These are phyloP conservation scores for Drosophila bocqueti DNA, from an alignment of 1,140 invertebrate genomes.

Conservation along the genomic window DNA sequence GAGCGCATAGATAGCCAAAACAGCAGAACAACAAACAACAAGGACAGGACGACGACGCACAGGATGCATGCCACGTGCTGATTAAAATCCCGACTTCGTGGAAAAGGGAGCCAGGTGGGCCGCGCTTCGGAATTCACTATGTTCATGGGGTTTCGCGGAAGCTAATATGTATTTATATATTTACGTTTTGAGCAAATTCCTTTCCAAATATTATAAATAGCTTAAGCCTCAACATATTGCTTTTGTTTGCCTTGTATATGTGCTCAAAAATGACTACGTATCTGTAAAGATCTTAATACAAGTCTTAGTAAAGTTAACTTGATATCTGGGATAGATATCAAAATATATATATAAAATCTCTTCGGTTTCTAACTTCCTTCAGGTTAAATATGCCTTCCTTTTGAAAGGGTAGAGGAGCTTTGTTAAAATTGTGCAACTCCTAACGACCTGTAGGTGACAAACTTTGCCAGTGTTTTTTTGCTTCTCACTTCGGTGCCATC, in stretches of 20 bases:
- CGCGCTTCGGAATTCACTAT: background rate
- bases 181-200: background rate
- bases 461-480: slow-evolving; percentile 6
- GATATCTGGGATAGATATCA: no score
- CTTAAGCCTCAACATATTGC: no score
- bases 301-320: background rate
- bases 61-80: slow-evolving; percentile 37
- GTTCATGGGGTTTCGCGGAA: background rate
- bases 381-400: background rate
- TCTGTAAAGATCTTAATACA: no score
- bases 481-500: background rate
- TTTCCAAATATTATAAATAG: background rate
- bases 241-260: no score
- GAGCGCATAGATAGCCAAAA: slow-evolving; percentile 42
- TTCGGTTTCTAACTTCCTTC: no score
- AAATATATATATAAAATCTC: background rate
- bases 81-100: slow-evolving; percentile 38
- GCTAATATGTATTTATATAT: background rate
- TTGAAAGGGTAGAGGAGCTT: background rate
- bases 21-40: slow-evolving; percentile 35
- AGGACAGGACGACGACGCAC: slow-evolving; percentile 11
- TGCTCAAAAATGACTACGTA: no score
- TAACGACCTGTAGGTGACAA: slow-evolving; percentile 27
- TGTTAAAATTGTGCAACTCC: background rate
- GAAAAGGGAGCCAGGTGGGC: background rate